phyloP scores from a whole-genome alignment of 2,888 invertebrate species.

The Oxycera nigricornis region DNA sequence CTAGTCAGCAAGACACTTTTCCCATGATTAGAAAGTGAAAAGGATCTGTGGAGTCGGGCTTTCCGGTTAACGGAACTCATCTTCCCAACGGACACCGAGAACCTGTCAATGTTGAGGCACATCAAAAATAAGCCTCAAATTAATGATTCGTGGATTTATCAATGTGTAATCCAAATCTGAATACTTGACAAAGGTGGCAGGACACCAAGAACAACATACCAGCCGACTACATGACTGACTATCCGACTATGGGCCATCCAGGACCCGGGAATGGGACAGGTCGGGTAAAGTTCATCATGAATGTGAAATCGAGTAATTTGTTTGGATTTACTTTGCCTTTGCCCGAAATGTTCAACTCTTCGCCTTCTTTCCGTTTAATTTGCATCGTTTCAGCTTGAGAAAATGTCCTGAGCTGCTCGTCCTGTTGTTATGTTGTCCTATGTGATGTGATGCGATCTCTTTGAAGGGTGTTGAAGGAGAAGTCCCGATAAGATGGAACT shows the following conservation, averaged over 20 bases:
- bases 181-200: not conserved
- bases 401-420: no score
- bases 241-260: slow-evolving; percentile 39
- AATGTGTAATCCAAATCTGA: slow-evolving; percentile 43
- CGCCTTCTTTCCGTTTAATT: slow-evolving; percentile 25
- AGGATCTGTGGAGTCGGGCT: slow-evolving; percentile 16
- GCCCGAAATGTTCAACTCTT: slow-evolving; percentile 23
- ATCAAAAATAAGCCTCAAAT: slow-evolving; percentile 52
- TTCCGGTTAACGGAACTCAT: slow-evolving; percentile 26
- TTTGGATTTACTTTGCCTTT: slow-evolving; percentile 41
- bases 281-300: slow-evolving; percentile 37
- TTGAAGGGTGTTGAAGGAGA: slow-evolving; percentile 12
- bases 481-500: not conserved
- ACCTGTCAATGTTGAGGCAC: slow-evolving; percentile 44
- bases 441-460: no score
- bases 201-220: not conserved
- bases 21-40: slow-evolving; percentile 39
- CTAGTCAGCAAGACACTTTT: slow-evolving; percentile 24
- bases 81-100: slow-evolving; percentile 28
- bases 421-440: not conserved
- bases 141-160: slow-evolving; percentile 54
- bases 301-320: slow-evolving; percentile 41
- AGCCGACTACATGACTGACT: slow-evolving; percentile 2
- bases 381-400: slow-evolving; percentile 32
- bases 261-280: slow-evolving; percentile 37